Evolutionary conservation across 30 jellyfish, hydroid and myxozoan species (phyloP).

Genomic region (Aurelia aurita complex sp. Pacific): DNA sequence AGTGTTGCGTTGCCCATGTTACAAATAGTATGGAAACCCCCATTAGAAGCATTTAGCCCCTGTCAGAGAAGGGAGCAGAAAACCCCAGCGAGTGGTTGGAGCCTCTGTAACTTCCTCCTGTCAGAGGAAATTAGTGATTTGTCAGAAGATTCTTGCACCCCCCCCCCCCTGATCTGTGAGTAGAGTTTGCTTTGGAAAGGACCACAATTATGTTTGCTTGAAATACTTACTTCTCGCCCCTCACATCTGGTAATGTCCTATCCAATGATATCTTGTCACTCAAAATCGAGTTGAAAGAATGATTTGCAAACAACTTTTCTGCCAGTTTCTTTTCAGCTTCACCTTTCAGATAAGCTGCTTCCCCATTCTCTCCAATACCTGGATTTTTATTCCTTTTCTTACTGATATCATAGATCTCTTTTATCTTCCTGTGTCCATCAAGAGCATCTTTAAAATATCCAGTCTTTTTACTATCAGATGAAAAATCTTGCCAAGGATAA

Average conservation of each 20-base stretch:
- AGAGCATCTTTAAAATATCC: conserved; percentile 10
- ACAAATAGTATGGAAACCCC: no score
- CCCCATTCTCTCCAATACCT: conserved; percentile 94
- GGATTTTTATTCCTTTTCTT: conserved; percentile 71
- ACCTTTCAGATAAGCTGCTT: conserved; percentile 72
- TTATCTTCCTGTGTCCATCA: conserved; percentile 31
- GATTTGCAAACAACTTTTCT: conserved; percentile 85
- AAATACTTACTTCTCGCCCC: conserved; percentile 87
- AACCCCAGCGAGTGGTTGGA: no score
- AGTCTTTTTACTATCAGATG: conserved; percentile 29
- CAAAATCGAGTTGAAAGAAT: conserved; percentile 90
- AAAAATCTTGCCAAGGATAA: conserved; percentile 88
- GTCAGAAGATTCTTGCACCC: no score
- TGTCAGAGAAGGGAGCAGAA: no score
- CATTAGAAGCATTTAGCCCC: no score
- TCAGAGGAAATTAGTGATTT: no score
- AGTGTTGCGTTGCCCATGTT: no score
- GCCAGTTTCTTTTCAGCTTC: conserved; percentile 83
- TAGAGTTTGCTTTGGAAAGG: not conserved
- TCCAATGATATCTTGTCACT: conserved; percentile 95
- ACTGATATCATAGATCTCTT: conserved; percentile 90
- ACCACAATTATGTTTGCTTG: not conserved
- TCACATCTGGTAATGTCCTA: conserved; percentile 81
- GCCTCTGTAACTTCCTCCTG: no score
- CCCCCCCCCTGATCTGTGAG: not conserved